A percentile compares a stretch with the other conserved stretches of the same genome.
Evolutionary conservation across 2,888 invertebrate genomes (phyloP).

Genomic region (Drosophila algonquin): DNA sequence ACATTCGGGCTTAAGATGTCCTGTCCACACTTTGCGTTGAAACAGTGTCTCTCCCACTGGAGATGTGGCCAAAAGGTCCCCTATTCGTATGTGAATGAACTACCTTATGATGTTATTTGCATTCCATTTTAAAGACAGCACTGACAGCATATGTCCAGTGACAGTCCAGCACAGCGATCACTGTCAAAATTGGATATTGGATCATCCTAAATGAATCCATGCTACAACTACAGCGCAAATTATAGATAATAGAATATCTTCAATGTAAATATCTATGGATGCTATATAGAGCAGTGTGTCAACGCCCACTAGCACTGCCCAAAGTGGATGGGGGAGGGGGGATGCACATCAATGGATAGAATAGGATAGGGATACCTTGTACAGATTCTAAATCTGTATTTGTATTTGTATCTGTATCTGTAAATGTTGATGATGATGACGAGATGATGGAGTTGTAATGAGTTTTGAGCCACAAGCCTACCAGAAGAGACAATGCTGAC

Average conservation of each 20-base stretch:
- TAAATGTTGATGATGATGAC: slow-evolving; percentile 11
- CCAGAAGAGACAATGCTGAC: slow-evolving; percentile 61
- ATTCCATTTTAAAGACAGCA: too few species aligned
- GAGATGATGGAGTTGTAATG: slow-evolving; percentile 36
- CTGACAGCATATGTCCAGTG: too few species aligned
- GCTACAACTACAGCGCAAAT: too few species aligned
- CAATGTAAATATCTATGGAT: too few species aligned
- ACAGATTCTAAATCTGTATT: not conserved
- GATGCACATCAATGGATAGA: not conserved
- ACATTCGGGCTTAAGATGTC: not conserved
- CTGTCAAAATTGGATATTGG: too few species aligned
- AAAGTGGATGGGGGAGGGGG: not conserved
- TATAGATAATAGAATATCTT: too few species aligned
- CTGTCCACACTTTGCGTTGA: not conserved
- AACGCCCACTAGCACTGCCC: not conserved
- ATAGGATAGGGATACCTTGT: not conserved
- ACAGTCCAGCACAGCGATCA: too few species aligned
- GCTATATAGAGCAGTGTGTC: not conserved
- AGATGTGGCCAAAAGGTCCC: too few species aligned
- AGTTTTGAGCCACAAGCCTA: slow-evolving; percentile 53
- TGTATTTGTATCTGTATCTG: not conserved
- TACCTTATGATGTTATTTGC: too few species aligned
- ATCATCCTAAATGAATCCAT: too few species aligned
- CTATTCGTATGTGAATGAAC: not conserved
- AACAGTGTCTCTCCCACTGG: too few species aligned